Base-by-base conservation (phyloP, 37 sponge, comb jelly and placozoan genomes). In the Bolinopsis microptera region DNA sequence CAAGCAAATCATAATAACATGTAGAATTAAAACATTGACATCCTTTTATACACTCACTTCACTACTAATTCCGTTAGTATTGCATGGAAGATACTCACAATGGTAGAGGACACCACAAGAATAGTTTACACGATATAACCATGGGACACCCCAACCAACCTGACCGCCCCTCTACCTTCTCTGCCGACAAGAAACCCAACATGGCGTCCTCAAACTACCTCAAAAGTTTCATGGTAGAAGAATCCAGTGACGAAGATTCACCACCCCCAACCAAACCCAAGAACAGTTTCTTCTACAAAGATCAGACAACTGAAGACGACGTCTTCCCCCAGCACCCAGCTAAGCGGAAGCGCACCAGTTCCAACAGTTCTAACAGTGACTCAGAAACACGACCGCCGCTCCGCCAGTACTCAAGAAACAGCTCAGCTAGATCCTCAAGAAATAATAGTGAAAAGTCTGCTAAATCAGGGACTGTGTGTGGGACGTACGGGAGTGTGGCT, bases 151-250 rank as follows among this genome's bases (percentile, higher is more conserved):
- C 61, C 61, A 48, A 48, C 9, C 5, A 48, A 5, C 61, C 61
- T 13, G 33, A 27, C 80, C 32, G 36, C 18, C 74, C 74, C 27
- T 70, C 74, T 18, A 13, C 68, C 68, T 70, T 30, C 74, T 77
- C 33, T 5, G 35, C 35, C 36, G 33, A 77, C 80, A 77, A 77
- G 80, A 31, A 31, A 35, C 36, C 80, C 28, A 30, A 24, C 74
- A 77, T 77, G 61, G 61, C 61, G 35, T 36, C 80, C 21, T 77
- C 80, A 34, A 77, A 36, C 37, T 77, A 77, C 80, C 80, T 77
- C 36, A 77, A 77, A 77, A 35, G 35, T 1, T 77, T 77, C 80
- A 32, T 77, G 37, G 28, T 3, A 2, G 80, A 77, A 16, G 2
- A 5, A 3, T 70, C 74, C 28, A 70, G 80, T 34, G 80, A 77